These are phyloP conservation scores for Empidonax traillii DNA, from an alignment of 2,113 vertebrate species.

Conservation along the genomic window DNA sequence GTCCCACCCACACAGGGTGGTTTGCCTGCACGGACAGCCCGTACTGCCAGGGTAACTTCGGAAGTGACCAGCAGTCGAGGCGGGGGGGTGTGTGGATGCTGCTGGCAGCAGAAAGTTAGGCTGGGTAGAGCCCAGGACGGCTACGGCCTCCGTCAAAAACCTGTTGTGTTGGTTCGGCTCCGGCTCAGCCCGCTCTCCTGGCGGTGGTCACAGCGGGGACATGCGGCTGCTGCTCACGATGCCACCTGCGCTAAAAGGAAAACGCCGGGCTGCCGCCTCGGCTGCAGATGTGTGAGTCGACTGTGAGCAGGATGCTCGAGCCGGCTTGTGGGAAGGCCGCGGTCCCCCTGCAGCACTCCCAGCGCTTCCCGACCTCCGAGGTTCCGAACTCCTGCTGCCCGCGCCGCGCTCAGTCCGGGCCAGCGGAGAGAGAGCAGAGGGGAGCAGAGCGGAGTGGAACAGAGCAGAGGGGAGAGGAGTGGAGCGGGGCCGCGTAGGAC, in stretches of 20 bases:
- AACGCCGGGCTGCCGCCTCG: too few species aligned
- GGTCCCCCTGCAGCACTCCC: neutral
- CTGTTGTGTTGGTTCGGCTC: accelerated
- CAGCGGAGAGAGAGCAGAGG: neutral
- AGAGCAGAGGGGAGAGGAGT: neutral
- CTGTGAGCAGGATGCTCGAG: neutral
- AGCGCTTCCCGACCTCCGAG: neutral
- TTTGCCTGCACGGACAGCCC: too few species aligned
- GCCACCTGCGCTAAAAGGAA: accelerated
- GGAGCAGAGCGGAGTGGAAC: neutral
- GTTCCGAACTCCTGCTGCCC: neutral
- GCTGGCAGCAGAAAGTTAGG: neutral
- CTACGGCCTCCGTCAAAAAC: neutral
- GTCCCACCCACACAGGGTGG: too few species aligned
- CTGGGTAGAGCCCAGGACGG: neutral
- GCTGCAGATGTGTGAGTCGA: accelerated
- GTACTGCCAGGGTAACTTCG: accelerated
- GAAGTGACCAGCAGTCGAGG: accelerated
- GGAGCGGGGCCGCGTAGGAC: too few species aligned
- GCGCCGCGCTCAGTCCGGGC: too few species aligned
- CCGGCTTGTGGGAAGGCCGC: neutral
- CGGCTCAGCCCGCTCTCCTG: neutral
- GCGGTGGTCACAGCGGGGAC: accelerated
- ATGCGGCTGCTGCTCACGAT: neutral
- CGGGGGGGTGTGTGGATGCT: too few species aligned